Conservation (phyloP, 1,140 invertebrate species). For the Cecropterus lyciades region DNA sequence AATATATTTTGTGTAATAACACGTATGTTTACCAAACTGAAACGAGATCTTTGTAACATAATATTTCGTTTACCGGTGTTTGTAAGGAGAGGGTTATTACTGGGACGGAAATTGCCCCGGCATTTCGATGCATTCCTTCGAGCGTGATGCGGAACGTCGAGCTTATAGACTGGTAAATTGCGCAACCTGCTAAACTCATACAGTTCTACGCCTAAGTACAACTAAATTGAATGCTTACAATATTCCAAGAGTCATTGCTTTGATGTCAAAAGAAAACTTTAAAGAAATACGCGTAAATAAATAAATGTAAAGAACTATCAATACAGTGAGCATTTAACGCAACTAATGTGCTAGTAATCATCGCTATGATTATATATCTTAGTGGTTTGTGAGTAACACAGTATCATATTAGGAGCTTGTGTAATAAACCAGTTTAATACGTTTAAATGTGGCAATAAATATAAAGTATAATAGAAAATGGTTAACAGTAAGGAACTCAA, state of each 20-base stretch:
- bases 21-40: constrained; percentile 2
- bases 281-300: too few relatives aligned
- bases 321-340: too few relatives aligned
- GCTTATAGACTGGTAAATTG: constrained; percentile 21
- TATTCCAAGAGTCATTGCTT: background rate
- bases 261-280: too few relatives aligned
- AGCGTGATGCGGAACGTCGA: constrained; percentile 21
- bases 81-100: constrained; percentile 11
- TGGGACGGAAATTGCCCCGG: constrained; percentile 16
- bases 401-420: too few relatives aligned
- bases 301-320: too few relatives aligned
- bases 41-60: constrained; percentile 4
- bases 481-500: background rate
- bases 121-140: constrained; percentile 28
- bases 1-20: too few relatives aligned
- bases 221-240: background rate
- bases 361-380: too few relatives aligned
- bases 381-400: too few relatives aligned
- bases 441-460: too few relatives aligned
- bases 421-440: too few relatives aligned
- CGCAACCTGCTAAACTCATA: constrained; percentile 13
- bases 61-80: constrained; percentile 1
- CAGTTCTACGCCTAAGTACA: background rate
- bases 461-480: too few relatives aligned
- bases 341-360: too few relatives aligned